Conservation (phyloP, 2,888 invertebrate genomes). For the Lymantria dispar region DNA sequence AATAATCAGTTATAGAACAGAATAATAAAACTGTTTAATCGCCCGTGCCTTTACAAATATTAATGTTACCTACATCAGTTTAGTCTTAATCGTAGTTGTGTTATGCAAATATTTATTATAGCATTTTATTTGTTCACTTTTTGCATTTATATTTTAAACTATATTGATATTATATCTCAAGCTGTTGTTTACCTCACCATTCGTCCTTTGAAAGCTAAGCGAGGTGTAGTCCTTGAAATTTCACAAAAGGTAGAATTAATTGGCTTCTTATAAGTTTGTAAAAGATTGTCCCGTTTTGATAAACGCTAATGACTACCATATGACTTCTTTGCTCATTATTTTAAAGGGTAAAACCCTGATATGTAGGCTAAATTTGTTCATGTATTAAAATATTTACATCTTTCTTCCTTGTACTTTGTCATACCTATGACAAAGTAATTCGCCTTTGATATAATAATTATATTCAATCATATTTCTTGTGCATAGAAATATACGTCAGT, state of each 20-base stretch:
- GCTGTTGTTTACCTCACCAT: too few relatives aligned
- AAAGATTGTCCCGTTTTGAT: background rate
- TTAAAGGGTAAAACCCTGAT: too few relatives aligned
- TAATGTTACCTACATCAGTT: conserved; percentile 17
- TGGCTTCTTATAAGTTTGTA: background rate
- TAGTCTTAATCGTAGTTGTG: conserved; percentile 12
- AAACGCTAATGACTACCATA: background rate
- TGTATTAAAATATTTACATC: too few relatives aligned
- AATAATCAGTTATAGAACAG: too few relatives aligned
- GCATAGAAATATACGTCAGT: too few relatives aligned
- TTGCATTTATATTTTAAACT: conserved; percentile 13
- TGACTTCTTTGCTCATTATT: too few relatives aligned
- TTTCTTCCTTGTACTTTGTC: too few relatives aligned
- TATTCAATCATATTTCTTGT: too few relatives aligned
- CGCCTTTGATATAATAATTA: too few relatives aligned
- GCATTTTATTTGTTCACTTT: conserved; percentile 19
- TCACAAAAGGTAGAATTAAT: background rate
- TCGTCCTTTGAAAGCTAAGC: too few relatives aligned
- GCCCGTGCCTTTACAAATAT: conserved; percentile 24
- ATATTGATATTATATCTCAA: background rate
- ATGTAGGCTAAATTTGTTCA: too few relatives aligned
- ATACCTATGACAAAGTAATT: too few relatives aligned
- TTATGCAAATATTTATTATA: conserved; percentile 14
- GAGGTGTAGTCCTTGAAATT: background rate
- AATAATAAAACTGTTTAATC: background rate